Percentiles rank a stretch among this genome's conserved stretches.
phyloP scores from a whole-genome alignment of 2,888 invertebrate genomes.

The Lasioglossum vierecki region DNA sequence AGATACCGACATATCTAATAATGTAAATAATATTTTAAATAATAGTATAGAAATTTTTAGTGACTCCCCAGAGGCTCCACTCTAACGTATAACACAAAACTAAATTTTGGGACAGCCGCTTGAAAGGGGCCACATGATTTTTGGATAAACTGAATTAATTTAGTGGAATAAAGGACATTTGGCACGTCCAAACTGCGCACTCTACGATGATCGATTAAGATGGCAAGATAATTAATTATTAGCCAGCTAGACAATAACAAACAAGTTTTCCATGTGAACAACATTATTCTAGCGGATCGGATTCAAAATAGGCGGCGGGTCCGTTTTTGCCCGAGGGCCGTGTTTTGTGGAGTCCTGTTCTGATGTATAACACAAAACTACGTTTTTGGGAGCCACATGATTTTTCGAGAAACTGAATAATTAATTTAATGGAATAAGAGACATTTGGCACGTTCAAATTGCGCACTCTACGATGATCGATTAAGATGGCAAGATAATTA shows the following conservation, averaged over 20 bases:
- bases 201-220: conserved; percentile 2
- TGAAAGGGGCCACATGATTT: neutral
- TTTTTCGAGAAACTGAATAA: neutral
- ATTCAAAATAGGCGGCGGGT: too few relatives aligned
- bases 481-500: conserved; percentile 16
- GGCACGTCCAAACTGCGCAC: neutral
- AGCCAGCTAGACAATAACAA: neutral
- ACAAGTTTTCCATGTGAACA: too few relatives aligned
- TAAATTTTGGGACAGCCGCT: too few relatives aligned
- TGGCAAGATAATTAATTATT: conserved; percentile 1
- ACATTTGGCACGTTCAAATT: neutral
- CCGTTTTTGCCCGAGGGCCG: too few relatives aligned
- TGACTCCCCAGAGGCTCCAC: too few relatives aligned
- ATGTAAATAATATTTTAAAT: too few relatives aligned
- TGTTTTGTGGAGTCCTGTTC: too few relatives aligned
- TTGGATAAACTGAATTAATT: neutral
- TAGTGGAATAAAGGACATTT: neutral
- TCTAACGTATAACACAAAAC: too few relatives aligned
- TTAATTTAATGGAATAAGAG: neutral
- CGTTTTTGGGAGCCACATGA: neutral
- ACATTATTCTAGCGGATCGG: too few relatives aligned
- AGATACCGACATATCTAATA: too few relatives aligned
- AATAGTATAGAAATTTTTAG: too few relatives aligned
- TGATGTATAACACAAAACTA: too few relatives aligned
- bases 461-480: neutral